Percentiles rank a stretch among this genome's conserved stretches.
phyloP scores from a whole-genome alignment of 1,140 invertebrate species.

The Plectus sambesii region DNA sequence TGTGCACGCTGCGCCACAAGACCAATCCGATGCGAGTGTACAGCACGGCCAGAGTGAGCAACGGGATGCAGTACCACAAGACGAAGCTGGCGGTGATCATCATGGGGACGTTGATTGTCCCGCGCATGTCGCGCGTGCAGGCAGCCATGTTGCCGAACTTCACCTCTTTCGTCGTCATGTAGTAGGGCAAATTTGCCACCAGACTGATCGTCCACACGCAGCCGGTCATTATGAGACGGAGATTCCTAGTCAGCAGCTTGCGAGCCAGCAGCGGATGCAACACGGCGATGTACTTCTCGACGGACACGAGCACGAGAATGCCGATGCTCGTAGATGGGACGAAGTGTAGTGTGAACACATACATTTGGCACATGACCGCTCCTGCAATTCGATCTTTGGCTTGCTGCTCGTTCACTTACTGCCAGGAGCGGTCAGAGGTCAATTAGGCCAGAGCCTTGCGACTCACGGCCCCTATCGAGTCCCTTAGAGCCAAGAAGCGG shows the following conservation, averaged over 20 bases:
- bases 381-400: constrained; percentile 20
- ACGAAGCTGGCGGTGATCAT: constrained; percentile 33
- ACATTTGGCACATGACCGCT: constrained; percentile 34
- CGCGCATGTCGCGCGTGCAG: constrained; percentile 19
- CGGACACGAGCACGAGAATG: constrained; percentile 41
- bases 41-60: constrained; percentile 29
- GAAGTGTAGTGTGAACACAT: constrained; percentile 36
- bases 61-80: constrained; percentile 40
- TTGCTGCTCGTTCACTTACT: no score
- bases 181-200: constrained; percentile 30
- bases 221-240: constrained; percentile 30
- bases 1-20: constrained; percentile 29
- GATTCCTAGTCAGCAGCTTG: constrained; percentile 34
- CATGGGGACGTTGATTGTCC: constrained; percentile 18
- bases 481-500: constrained; percentile 2
- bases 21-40: constrained; percentile 42
- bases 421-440: no score
- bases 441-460: no score
- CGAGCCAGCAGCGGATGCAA: constrained; percentile 38
- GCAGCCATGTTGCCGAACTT: constrained; percentile 5
- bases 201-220: constrained; percentile 30
- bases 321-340: constrained; percentile 42
- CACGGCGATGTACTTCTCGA: constrained; percentile 43
- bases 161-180: constrained; percentile 30
- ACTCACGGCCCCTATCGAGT: no score